Evolutionary conservation across 2,797 vertebrate species (phyloP).

Genomic region (Gambusia yucatana): DNA sequence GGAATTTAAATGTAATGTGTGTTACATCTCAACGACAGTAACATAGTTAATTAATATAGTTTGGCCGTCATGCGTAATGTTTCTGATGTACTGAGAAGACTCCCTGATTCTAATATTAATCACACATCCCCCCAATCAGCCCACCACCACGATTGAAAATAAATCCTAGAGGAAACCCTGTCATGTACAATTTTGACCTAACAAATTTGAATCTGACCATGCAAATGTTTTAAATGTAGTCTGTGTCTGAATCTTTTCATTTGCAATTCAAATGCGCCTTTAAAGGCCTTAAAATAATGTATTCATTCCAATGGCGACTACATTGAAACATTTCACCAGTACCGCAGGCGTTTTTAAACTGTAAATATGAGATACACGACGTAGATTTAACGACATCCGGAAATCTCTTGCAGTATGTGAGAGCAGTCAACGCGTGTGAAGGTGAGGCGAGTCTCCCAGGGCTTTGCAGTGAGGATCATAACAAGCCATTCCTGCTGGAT

Average conservation of each 20-base stretch:
- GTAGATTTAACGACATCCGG: background rate
- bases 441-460: constrained; percentile 7
- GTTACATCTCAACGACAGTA: too few species aligned
- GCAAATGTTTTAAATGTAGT: background rate
- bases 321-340: background rate
- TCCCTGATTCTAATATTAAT: too few species aligned
- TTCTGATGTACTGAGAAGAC: too few species aligned
- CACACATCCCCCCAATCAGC: too few species aligned
- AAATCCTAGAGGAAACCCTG: too few species aligned
- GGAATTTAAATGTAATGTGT: background rate
- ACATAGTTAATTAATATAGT: too few species aligned
- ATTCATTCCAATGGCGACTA: background rate
- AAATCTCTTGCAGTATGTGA: background rate
- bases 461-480: background rate
- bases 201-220: background rate
- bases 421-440: background rate
- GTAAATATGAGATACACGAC: background rate
- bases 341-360: background rate
- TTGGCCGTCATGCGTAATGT: too few species aligned
- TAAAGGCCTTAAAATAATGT: background rate
- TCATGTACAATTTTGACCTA: background rate
- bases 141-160: too few species aligned
- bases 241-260: background rate
- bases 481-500: constrained; percentile 51
- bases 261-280: background rate